phyloP scores from a whole-genome alignment of 2,888 invertebrate species.

The Amblyjoppa proteus region DNA sequence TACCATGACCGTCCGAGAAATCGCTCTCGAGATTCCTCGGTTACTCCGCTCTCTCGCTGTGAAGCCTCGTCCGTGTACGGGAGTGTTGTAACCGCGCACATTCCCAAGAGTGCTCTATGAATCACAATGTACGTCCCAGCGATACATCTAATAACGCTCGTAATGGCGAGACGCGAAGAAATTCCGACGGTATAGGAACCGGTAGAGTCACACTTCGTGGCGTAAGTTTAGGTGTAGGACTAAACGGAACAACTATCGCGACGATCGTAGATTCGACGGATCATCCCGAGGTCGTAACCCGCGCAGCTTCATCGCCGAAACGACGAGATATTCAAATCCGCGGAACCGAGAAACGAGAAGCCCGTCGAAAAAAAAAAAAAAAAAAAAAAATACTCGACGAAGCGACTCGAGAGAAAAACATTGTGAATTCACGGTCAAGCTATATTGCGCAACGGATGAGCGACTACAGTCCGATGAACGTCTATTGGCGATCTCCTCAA shows the following conservation, averaged over 20 bases:
- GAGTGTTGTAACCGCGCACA: constrained; percentile 4
- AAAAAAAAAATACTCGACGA: not conserved
- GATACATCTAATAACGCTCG: not conserved
- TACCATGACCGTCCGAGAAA: constrained; percentile 63
- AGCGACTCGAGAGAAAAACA: constrained; percentile 18
- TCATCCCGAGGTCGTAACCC: constrained; percentile 24
- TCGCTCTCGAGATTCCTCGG: constrained; percentile 55
- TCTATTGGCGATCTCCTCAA: not conserved
- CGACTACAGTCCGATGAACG: not conserved
- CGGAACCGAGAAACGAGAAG: not conserved
- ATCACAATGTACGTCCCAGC: constrained; percentile 18
- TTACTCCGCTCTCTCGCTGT: constrained; percentile 25
- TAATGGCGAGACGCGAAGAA: not conserved
- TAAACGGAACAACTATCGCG: not conserved
- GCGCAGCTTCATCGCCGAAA: not conserved
- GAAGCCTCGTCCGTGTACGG: not conserved
- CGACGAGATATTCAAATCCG: constrained; percentile 26
- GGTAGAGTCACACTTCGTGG: constrained; percentile 12
- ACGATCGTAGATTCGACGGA: constrained; percentile 9
- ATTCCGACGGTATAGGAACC: constrained; percentile 47
- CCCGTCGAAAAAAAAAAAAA: no score
- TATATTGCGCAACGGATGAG: constrained; percentile 10
- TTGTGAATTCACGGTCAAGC: constrained; percentile 24
- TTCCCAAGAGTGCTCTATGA: constrained; percentile 46
- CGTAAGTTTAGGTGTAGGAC: not conserved